phyloP scores from a whole-genome alignment of 2,888 invertebrate species.

The Oxycera nigricornis region DNA sequence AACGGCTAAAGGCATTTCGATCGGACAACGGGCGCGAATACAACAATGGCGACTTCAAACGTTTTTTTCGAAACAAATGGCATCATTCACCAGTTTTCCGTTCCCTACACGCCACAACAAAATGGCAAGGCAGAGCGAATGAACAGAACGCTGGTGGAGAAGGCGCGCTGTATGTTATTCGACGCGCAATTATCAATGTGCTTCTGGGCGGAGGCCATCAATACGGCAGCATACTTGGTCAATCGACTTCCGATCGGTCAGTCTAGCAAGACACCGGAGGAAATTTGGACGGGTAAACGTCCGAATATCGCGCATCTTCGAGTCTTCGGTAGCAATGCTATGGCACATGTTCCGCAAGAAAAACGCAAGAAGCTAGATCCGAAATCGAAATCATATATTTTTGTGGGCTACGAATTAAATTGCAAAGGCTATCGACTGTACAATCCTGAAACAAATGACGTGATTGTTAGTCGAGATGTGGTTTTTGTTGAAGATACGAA shows the following conservation, averaged over 20 bases:
- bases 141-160: conserved; percentile 49
- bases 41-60: not conserved
- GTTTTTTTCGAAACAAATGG: not conserved
- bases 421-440: conserved; percentile 14
- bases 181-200: not conserved
- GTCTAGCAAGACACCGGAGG: not conserved
- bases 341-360: conserved; percentile 43
- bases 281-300: conserved; percentile 3
- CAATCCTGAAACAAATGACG: not conserved
- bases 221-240: not conserved
- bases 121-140: conserved; percentile 50
- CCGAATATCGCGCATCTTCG: conserved; percentile 1
- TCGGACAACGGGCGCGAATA: conserved; percentile 33
- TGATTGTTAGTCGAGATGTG: conserved; percentile 25
- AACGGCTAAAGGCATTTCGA: conserved; percentile 25
- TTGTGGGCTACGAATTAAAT: conserved; percentile 3
- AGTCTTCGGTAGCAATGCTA: conserved; percentile 18
- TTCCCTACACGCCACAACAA: conserved; percentile 48
- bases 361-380: conserved; percentile 44
- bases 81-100: not conserved
- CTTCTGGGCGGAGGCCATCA: conserved; percentile 21
- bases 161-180: conserved; percentile 49
- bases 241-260: not conserved
- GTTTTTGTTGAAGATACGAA: conserved; percentile 22
- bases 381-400: conserved; percentile 37